These are phyloP conservation scores for Lepus europaeus DNA, from an alignment of 2,113 vertebrate genomes.

Conservation along the genomic window DNA sequence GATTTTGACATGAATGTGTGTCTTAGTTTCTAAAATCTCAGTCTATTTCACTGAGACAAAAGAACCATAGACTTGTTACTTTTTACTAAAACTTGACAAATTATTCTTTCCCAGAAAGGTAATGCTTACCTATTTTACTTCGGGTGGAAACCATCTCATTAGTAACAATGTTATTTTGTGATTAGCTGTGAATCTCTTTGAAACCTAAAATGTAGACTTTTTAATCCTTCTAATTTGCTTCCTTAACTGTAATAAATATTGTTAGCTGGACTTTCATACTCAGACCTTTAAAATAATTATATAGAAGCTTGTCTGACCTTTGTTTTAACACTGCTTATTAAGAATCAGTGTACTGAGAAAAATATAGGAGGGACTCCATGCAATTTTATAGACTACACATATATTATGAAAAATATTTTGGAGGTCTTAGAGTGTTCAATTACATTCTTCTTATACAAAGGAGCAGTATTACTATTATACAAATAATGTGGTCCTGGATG, in stretches of 20 bases:
- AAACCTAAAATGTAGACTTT: slow-evolving; percentile 48
- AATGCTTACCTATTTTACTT: not conserved
- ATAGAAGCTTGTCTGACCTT: slow-evolving; percentile 39
- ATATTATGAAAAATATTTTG: slow-evolving; percentile 8
- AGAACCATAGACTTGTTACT: not conserved
- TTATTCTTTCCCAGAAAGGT: slow-evolving; percentile 34
- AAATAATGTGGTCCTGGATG: not conserved
- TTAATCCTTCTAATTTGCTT: slow-evolving; percentile 69
- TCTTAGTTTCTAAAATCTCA: not conserved
- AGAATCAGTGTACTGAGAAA: not conserved
- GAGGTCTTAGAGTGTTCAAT: not conserved
- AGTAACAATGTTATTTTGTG: slow-evolving; percentile 51
- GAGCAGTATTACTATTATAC: not conserved
- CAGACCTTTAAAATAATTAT: slow-evolving; percentile 67
- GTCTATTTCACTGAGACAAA: slow-evolving; percentile 6
- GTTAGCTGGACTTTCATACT: slow-evolving; percentile 58
- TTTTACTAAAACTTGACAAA: slow-evolving; percentile 16
- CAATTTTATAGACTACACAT: not conserved
- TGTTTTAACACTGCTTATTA: slow-evolving; percentile 45
- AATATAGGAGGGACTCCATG: not conserved
- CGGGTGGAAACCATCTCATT: slow-evolving; percentile 9
- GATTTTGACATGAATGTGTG: not conserved
- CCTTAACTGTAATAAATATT: slow-evolving; percentile 60
- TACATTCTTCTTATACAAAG: not conserved
- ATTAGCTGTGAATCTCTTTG: slow-evolving; percentile 51